These are phyloP conservation scores for Petromus typicus DNA, from an alignment of 2,113 vertebrate genomes.

Conservation along the genomic window DNA sequence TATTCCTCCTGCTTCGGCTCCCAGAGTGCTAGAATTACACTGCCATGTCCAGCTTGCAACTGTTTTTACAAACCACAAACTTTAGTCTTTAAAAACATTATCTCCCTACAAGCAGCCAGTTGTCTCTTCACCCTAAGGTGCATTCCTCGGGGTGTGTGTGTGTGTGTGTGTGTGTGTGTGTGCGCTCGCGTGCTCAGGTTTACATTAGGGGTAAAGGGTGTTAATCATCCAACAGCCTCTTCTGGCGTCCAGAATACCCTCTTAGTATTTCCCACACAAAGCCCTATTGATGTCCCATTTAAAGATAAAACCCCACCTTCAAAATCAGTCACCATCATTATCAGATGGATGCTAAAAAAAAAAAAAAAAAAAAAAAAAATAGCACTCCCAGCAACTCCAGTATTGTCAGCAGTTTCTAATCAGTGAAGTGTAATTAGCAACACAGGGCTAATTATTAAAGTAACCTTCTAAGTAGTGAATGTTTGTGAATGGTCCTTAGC, in stretches of 20 bases:
- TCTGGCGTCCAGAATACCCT: not conserved
- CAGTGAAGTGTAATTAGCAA: conserved; percentile 70
- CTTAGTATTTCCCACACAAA: not conserved
- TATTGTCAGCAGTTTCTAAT: conserved; percentile 59
- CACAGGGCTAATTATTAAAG: conserved; percentile 73
- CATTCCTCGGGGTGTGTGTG: not conserved
- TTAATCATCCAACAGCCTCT: not conserved
- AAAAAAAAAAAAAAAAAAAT: not conserved
- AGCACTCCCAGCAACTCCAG: not conserved
- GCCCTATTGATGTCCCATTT: not conserved
- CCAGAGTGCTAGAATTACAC: not conserved
- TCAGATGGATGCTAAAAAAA: conserved; percentile 3
- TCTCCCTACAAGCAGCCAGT: not conserved
- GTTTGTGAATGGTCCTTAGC: conserved; percentile 65
- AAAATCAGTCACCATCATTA: conserved; percentile 48
- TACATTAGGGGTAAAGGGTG: not conserved
- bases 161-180: rapidly evolving
- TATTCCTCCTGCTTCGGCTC: not conserved
- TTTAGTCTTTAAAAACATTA: not conserved
- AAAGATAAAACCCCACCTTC: conserved; percentile 21
- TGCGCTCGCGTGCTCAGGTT: not conserved
- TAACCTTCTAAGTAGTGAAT: conserved; percentile 62
- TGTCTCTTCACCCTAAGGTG: not conserved
- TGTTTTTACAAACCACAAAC: conserved; percentile 2
- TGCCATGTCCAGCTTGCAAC: not conserved